Base-by-base conservation (phyloP, 2,797 vertebrate species). In the Anas acuta region DNA sequence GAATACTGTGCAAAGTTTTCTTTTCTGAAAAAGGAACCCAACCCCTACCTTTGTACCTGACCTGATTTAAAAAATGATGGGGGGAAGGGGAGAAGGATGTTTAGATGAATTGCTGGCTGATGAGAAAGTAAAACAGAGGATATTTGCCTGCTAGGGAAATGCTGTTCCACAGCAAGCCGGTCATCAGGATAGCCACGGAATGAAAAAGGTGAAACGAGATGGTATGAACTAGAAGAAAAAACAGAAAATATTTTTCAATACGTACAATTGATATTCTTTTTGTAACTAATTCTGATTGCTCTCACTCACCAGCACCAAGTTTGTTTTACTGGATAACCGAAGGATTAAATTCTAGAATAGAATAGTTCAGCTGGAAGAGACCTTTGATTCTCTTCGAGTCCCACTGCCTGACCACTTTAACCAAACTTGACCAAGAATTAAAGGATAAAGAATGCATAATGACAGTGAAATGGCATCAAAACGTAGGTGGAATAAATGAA, bases 101-200 rank as follows among this genome's bases (percentile, higher is more conserved):
- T 65, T 30, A 65, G 39, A 65, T 45, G 64, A 56, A 72, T 43
- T n/a, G 22, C 70, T 21, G 13, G 19, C 37, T 75, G 39, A 43
- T 47, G 49, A 49, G 41, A 89, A 61, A 89, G 81, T 35, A 23
- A 67, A 75, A 49, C 47, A 47, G 26, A 81, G 23, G 13, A 2
- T 43, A 56, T 75, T 43, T 81, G 45, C 45, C 39, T 86, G 61
- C 19, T 74, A 69, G 51, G 21, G 41, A 84, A 66, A 30, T 0
- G 37, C 43, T 70, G 32, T 61, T 58, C 30, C 14, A 15, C 12
- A 13, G 18, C 0, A 0, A 73, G 15, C 10, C 7, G 1, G 28
- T 62, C 58, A 69, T 33, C 47, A 32, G 41, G 33, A 84, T 35
- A 22, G 30, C 61, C 2, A 2, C 2, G 19, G 19, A 92, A 72